Percentiles rank a stretch among this genome's conserved stretches.
These are phyloP conservation scores for Casuarius casuarius DNA, from an alignment of 2,113 vertebrate genomes.

Conservation along the genomic window DNA sequence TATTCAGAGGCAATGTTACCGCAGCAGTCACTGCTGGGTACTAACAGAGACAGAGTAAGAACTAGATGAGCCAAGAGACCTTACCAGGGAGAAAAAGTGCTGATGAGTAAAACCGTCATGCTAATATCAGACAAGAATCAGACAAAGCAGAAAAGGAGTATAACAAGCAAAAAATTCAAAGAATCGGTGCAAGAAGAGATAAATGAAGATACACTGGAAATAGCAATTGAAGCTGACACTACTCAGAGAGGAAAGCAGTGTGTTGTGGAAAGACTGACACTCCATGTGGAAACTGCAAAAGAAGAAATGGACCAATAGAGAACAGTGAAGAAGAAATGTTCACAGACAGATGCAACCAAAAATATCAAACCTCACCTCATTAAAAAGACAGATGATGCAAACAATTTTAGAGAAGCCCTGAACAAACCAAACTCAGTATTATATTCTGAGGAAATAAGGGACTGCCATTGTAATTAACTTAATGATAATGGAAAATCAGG, in stretches of 20 bases:
- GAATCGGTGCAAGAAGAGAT: not conserved
- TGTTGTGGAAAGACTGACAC: not conserved
- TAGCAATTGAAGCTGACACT: not conserved
- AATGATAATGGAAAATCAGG: conserved; percentile 41
- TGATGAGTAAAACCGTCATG: not conserved
- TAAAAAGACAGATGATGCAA: conserved; percentile 13
- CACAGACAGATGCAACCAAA: not conserved
- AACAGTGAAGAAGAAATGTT: not conserved
- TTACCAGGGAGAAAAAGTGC: not conserved
- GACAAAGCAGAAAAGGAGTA: not conserved
- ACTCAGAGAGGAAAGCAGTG: not conserved
- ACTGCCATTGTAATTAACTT: conserved; percentile 39
- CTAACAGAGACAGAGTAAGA: not conserved
- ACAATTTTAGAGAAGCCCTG: conserved; percentile 49
- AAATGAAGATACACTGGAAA: not conserved
- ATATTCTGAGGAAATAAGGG: conserved; percentile 42
- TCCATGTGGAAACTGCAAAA: not conserved
- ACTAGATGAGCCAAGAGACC: not conserved
- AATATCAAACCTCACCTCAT: not conserved
- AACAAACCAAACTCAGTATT: not conserved
- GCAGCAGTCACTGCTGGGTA: not conserved
- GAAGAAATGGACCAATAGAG: not conserved
- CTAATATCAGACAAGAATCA: not conserved
- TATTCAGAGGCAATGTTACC: not conserved
- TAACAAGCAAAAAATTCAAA: not conserved